Conservation (phyloP, 2,888 invertebrate species). For the Cylloceria caligata region DNA sequence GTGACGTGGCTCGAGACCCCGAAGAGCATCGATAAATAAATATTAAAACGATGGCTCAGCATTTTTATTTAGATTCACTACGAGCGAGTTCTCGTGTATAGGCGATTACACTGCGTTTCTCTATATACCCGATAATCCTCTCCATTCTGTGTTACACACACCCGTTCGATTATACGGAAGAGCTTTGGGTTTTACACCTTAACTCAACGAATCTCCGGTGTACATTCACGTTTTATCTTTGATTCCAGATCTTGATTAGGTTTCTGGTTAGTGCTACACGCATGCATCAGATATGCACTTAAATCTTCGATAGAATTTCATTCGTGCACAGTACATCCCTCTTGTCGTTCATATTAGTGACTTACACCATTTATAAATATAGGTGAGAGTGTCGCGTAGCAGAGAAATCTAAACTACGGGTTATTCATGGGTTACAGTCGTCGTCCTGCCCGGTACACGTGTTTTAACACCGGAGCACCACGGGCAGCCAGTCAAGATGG, state of each 20-base stretch:
- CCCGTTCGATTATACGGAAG: neutral
- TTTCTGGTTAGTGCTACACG: neutral
- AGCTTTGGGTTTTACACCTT: slow-evolving; percentile 25
- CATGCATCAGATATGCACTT: slow-evolving; percentile 9
- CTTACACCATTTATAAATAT: slow-evolving; percentile 16
- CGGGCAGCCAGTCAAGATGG: slow-evolving; percentile 18
- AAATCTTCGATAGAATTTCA: slow-evolving; percentile 15
- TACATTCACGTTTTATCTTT: slow-evolving; percentile 15
- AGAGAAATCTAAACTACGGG: slow-evolving; percentile 59
- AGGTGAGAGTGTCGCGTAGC: slow-evolving; percentile 48
- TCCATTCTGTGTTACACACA: slow-evolving; percentile 4
- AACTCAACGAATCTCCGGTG: slow-evolving; percentile 20
- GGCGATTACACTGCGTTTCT: slow-evolving; percentile 48
- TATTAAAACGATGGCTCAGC: slow-evolving; percentile 76
- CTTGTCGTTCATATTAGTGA: slow-evolving; percentile 7
- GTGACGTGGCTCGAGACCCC: slow-evolving; percentile 13
- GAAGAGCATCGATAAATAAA: slow-evolving; percentile 72
- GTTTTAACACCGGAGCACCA: slow-evolving; percentile 66
- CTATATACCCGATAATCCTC: slow-evolving; percentile 62
- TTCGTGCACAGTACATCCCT: slow-evolving; percentile 3
- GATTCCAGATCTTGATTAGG: neutral
- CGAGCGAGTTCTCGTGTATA: slow-evolving; percentile 38
- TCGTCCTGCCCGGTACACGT: slow-evolving; percentile 59
- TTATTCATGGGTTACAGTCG: slow-evolving; percentile 67
- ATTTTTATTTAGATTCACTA: slow-evolving; percentile 67